Conservation (phyloP, 2,888 invertebrate genomes). For the Campopleginae sp. region DNA sequence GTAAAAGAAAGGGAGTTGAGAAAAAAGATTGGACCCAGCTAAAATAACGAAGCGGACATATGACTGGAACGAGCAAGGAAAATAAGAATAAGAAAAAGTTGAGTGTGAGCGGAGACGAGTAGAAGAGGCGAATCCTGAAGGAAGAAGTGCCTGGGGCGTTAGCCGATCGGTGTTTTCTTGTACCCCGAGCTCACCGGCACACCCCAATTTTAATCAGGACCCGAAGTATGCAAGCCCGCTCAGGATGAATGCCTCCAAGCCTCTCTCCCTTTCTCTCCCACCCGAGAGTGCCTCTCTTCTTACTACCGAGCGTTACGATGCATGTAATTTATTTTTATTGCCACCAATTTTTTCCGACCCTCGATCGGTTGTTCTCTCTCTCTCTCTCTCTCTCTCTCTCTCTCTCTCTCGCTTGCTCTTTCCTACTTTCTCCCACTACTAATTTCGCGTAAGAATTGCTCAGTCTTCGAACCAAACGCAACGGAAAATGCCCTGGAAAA, state of each 20-base stretch:
- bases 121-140: slow-evolving; percentile 74
- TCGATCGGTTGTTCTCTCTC: slow-evolving; percentile 76
- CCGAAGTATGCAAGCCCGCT: slow-evolving; percentile 81
- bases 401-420: slow-evolving; percentile 47
- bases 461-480: slow-evolving; percentile 45
- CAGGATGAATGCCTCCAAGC: slow-evolving; percentile 82
- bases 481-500: slow-evolving; percentile 44
- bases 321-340: slow-evolving; percentile 85
- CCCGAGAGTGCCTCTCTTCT: slow-evolving; percentile 64
- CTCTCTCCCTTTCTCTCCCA: slow-evolving; percentile 66
- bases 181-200: slow-evolving; percentile 77
- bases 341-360: slow-evolving; percentile 84
- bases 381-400: slow-evolving; percentile 45
- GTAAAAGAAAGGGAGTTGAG: slow-evolving; percentile 47
- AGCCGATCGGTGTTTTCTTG: slow-evolving; percentile 67
- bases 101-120: slow-evolving; percentile 43
- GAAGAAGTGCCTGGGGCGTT: slow-evolving; percentile 70
- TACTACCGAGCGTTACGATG: slow-evolving; percentile 83
- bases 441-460: slow-evolving; percentile 76
- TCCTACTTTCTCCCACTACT: slow-evolving; percentile 75
- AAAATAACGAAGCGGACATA: slow-evolving; percentile 67
- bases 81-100: slow-evolving; percentile 58
- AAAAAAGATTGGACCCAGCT: slow-evolving; percentile 68
- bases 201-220: slow-evolving; percentile 84
- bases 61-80: slow-evolving; percentile 55